Conservation (phyloP, 2,888 invertebrate genomes). For the Graphium colonna region DNA sequence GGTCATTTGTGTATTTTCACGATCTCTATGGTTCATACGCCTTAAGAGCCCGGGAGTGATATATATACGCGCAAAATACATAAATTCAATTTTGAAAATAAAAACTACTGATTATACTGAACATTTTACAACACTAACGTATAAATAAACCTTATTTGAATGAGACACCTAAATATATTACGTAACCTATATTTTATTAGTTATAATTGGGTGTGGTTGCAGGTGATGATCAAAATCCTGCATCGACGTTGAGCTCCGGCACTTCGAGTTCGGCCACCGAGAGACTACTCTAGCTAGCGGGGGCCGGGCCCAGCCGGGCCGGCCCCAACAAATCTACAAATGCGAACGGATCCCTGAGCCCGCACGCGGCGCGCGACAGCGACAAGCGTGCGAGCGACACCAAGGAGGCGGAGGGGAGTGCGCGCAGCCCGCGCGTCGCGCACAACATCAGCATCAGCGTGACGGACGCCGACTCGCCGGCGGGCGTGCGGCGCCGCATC, state of each 20-base stretch:
- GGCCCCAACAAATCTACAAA: constrained; percentile 69
- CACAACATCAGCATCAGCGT: constrained; percentile 70
- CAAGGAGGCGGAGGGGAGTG: constrained; percentile 28
- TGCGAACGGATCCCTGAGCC: constrained; percentile 46
- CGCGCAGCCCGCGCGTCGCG: constrained; percentile 38
- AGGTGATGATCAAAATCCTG: constrained; percentile 79
- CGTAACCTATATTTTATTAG: too few species aligned
- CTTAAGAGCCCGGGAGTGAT: too few species aligned
- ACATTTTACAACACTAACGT: too few species aligned
- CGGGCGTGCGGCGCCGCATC: constrained; percentile 53
- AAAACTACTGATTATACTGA: too few species aligned
- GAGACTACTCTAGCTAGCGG: constrained; percentile 88
- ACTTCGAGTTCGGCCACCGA: constrained; percentile 86
- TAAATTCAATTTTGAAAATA: too few species aligned
- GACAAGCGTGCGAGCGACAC: constrained; percentile 43
- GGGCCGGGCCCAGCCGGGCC: constrained; percentile 81
- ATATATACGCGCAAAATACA: too few species aligned
- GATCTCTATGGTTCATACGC: too few species aligned
- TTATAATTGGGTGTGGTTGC: too few species aligned
- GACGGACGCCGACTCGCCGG: constrained; percentile 65
- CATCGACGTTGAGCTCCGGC: constrained; percentile 81
- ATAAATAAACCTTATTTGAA: too few species aligned
- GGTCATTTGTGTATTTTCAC: too few species aligned
- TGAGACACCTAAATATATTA: too few species aligned
- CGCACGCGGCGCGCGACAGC: constrained; percentile 41